Conservation (phyloP, 2,797 vertebrate species). For the Kryptolebias ocellatus region DNA sequence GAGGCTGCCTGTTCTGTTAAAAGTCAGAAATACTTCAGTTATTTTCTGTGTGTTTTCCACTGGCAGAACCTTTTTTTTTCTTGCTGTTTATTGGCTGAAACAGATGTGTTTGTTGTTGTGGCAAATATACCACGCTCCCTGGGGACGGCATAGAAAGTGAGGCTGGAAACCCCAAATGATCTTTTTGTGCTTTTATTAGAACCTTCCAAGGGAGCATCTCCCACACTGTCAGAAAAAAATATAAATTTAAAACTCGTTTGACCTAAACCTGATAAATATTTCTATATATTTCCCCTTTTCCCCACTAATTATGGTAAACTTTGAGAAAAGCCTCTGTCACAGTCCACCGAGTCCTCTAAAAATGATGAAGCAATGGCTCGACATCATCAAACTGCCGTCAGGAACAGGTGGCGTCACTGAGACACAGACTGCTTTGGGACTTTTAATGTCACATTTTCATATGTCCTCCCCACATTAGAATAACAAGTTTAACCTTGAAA, state of each 20-base stretch:
- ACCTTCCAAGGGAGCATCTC: neutral
- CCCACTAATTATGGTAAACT: neutral
- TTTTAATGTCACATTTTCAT: conserved; percentile 54
- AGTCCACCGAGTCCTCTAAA: conserved; percentile 15
- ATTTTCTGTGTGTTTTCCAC: neutral
- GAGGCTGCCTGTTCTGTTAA: neutral
- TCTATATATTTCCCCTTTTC: neutral
- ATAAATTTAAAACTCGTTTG: neutral
- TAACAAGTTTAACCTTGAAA: conserved; percentile 52
- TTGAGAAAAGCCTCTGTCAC: conserved; percentile 4
- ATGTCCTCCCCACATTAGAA: conserved; percentile 18
- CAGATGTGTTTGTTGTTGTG: neutral
- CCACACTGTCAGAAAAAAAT: neutral
- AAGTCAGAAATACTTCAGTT: neutral
- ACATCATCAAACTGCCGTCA: conserved; percentile 3
- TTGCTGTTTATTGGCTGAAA: neutral
- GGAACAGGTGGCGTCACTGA: conserved; percentile 30
- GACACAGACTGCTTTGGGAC: conserved; percentile 24
- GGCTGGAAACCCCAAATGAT: neutral
- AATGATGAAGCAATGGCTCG: conserved; percentile 26
- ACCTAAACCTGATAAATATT: neutral
- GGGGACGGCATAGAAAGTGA: neutral
- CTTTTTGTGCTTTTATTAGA: neutral
- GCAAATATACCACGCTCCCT: neutral
- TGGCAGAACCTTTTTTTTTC: neutral